Conservation (phyloP, 2,797 vertebrate species). For the Bradypus variegatus region DNA sequence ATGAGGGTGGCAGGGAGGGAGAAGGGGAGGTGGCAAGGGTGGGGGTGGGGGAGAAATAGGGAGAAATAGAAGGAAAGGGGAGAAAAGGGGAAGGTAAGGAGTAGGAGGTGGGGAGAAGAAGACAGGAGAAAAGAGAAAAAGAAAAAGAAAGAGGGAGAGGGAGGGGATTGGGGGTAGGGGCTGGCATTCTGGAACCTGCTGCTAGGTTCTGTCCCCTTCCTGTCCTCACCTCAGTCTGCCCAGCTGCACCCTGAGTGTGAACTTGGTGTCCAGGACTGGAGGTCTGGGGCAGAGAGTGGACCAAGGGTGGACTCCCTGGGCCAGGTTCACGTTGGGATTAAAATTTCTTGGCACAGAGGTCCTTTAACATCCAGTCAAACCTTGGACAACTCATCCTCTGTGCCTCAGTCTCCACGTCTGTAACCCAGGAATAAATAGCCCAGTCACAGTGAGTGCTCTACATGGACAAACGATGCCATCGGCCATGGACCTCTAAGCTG, state of each 20-base stretch:
- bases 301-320: not conserved
- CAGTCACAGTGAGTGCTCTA: not conserved
- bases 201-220: not conserved
- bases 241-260: not conserved
- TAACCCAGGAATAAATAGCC: not conserved
- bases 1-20: not conserved
- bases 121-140: too few relatives aligned
- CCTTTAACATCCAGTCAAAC: not conserved
- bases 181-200: not conserved
- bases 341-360: not conserved
- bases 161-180: not conserved
- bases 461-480: fast-evolving
- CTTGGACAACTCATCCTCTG: too few relatives aligned
- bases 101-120: not conserved
- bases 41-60: too few relatives aligned
- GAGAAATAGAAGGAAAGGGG: too few relatives aligned
- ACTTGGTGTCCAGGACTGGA: not conserved
- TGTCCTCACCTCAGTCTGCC: not conserved
- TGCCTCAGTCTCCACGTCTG: not conserved
- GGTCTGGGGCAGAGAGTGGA: not conserved
- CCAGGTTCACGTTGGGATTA: not conserved
- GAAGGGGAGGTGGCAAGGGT: too few relatives aligned
- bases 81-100: not conserved
- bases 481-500: not conserved
- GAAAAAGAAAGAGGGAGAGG: not conserved